Conservation (phyloP, 2,113 vertebrate genomes). For the Macrotus californicus region DNA sequence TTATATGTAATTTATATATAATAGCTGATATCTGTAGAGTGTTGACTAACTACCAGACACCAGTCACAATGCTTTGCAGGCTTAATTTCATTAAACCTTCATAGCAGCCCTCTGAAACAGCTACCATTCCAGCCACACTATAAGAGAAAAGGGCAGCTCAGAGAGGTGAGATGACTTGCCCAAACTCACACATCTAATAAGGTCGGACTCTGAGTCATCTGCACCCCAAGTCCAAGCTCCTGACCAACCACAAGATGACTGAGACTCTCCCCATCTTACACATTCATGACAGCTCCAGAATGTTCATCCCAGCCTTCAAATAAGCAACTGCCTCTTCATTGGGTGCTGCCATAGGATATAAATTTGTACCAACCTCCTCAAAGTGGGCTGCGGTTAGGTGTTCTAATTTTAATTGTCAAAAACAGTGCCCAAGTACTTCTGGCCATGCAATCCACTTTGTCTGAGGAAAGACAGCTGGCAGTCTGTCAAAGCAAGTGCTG, state of each 20-base stretch:
- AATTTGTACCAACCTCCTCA: conserved; percentile 35
- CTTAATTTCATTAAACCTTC: not conserved
- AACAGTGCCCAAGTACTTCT: conserved; percentile 24
- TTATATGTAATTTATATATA: not conserved
- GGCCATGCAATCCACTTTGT: conserved; percentile 38
- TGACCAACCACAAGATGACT: not conserved
- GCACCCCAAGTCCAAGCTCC: conserved; percentile 20
- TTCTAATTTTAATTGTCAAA: conserved; percentile 47
- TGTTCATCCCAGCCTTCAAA: not conserved
- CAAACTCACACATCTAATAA: not conserved
- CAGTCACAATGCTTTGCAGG: not conserved
- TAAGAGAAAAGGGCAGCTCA: not conserved
- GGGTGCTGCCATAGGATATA: conserved; percentile 18
- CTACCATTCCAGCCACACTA: not conserved
- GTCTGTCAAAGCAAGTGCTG: not conserved
- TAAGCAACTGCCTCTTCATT: conserved; percentile 42
- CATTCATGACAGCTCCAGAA: not conserved
- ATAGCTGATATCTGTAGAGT: not conserved
- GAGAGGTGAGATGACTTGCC: not conserved
- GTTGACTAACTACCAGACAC: not conserved
- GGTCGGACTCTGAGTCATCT: not conserved
- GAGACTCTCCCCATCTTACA: not conserved
- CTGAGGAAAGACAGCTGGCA: not conserved
- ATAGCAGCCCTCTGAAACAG: not conserved
- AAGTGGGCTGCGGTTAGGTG: conserved; percentile 35